Evolutionary conservation across 1,140 invertebrate genomes (phyloP), one percentile per base, ranked within the genome.

Genomic region (Pteromalus puparum): DNA sequence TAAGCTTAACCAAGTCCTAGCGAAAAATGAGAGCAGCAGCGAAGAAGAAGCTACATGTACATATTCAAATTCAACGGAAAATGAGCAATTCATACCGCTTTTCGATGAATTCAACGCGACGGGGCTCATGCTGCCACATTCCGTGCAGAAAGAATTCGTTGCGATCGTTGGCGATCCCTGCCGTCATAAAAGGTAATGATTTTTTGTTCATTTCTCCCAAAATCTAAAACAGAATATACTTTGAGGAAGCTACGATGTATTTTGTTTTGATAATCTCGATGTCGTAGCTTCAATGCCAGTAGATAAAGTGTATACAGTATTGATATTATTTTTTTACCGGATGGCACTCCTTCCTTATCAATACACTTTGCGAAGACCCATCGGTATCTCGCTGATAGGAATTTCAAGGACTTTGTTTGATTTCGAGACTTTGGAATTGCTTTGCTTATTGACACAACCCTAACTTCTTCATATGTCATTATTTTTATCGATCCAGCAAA

Each of bases 81-180:
- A 65, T 1, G 67, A 83, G 34, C 21, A 12, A 9, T 92, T 92
- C 77, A 89, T 89, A 1, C 94, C 94, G 0, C 86, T 92, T 12
- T 95, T 95, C 87, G 91, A 92, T 82, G 89, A 93, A 24, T 94
- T 93, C 53, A 95, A 95, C 85, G 90, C 88, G 28, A 93, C 92
- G 0, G 93, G 93, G 76, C 91, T 94, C 15, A 91, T 87, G 5
- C n/a, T 86, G 0, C 90, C 93, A 53, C 93, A 93, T 18, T 93
- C 93, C 21, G 89, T 93, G 70, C 91, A 89, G 53, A 91, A 94
- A 42, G 88, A 90, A 13, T 94, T 94, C 82, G 92, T 94, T 73
- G 94, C 94, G 4, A 91, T 94, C 30, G 91, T 94, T 28, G 94
- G 94, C 4, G 93, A 94, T 87, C 94, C 94, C 24, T 95, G 94